Conservation (phyloP, 2,797 vertebrate species). For the Anomalospiza imberbis region DNA sequence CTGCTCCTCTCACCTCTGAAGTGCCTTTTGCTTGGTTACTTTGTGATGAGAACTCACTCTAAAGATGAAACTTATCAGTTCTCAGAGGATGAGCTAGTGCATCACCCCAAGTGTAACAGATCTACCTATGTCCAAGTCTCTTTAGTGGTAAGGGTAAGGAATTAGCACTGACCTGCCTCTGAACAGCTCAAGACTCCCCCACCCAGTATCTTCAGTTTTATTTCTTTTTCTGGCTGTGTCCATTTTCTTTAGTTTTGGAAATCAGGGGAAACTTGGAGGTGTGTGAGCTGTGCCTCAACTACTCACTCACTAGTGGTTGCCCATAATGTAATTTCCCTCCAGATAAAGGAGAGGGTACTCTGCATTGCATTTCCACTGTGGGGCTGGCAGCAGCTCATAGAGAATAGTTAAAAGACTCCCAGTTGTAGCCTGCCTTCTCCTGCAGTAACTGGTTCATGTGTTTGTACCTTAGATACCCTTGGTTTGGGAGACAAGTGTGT, state of each 20-base stretch:
- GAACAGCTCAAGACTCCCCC: neutral
- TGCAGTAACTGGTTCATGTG: neutral
- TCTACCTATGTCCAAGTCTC: neutral
- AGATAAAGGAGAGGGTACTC: neutral
- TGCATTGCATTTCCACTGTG: neutral
- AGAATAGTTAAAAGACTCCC: neutral
- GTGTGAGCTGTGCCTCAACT: accelerated
- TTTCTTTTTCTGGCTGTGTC: neutral
- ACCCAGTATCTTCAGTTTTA: neutral
- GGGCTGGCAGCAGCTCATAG: neutral
- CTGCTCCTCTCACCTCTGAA: neutral
- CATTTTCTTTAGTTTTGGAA: neutral
- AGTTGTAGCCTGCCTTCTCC: neutral
- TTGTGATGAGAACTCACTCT: neutral
- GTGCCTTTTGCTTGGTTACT: neutral
- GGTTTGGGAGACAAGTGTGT: neutral
- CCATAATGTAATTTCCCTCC: neutral
- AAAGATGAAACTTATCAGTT: neutral
- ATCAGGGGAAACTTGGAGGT: accelerated
- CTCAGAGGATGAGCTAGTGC: neutral
- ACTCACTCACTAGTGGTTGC: accelerated
- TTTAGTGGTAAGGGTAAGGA: neutral
- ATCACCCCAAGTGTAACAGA: neutral
- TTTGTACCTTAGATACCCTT: neutral
- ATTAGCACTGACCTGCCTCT: neutral